These are phyloP conservation scores for Rhingia campestris DNA, from an alignment of 2,888 invertebrate species.

Conservation along the genomic window DNA sequence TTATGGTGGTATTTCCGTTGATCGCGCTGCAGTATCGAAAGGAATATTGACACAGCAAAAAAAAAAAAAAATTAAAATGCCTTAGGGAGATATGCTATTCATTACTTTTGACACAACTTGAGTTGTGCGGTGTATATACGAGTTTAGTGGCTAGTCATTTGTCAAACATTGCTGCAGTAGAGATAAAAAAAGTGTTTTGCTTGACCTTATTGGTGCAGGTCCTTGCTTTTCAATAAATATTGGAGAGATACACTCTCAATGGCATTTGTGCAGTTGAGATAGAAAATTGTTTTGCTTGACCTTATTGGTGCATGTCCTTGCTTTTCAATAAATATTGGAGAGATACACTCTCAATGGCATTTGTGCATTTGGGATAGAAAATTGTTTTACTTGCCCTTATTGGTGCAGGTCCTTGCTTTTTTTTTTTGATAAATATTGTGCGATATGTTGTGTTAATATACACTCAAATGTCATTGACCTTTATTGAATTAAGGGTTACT, in stretches of 20 bases:
- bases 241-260: background rate
- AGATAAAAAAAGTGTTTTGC: background rate
- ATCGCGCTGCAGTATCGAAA: slow-evolving; percentile 10
- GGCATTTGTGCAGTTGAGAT: too few species aligned
- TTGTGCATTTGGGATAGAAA: too few species aligned
- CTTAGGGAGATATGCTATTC: slow-evolving; percentile 23
- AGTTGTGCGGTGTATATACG: background rate
- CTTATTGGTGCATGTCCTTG: too few species aligned
- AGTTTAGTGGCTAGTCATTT: slow-evolving; percentile 16
- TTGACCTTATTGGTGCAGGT: background rate
- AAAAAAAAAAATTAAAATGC: slow-evolving; percentile 3
- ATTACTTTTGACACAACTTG: slow-evolving; percentile 36
- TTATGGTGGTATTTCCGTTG: slow-evolving; percentile 67
- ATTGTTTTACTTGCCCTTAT: too few species aligned
- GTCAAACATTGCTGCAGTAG: slow-evolving; percentile 16
- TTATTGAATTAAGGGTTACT: too few species aligned
- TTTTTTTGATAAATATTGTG: too few species aligned
- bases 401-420: too few species aligned
- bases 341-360: too few species aligned
- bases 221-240: background rate
- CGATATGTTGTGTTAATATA: too few species aligned
- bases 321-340: too few species aligned
- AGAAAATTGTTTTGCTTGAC: too few species aligned
- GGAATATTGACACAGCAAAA: slow-evolving; percentile 1
- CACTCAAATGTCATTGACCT: too few species aligned